Percentiles rank a stretch among this genome's conserved stretches.
phyloP scores from a whole-genome alignment of 1,140 invertebrate genomes.

The Procambarus clarkii region DNA sequence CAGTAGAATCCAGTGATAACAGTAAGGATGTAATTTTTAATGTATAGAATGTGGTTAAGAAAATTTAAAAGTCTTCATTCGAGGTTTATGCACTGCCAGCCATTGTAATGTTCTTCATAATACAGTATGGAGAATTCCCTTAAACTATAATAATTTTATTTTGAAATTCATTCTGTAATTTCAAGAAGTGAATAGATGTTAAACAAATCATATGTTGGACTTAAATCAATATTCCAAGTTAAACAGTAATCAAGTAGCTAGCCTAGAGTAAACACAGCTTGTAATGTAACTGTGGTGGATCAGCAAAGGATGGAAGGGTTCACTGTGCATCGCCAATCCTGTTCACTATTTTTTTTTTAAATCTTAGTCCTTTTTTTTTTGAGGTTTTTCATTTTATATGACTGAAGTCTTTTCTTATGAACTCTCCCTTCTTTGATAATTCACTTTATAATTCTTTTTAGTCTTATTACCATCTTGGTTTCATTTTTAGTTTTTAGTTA shows the following conservation, averaged over 20 bases:
- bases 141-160: constrained; percentile 14
- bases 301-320: constrained; percentile 2
- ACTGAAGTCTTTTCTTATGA: not conserved
- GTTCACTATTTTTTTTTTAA: not conserved
- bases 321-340: not conserved
- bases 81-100: constrained; percentile 24
- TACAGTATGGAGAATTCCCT: not conserved
- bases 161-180: constrained; percentile 28
- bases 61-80: not conserved
- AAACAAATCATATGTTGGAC: constrained; percentile 52
- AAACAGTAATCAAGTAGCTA: constrained; percentile 61
- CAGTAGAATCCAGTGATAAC: not conserved
- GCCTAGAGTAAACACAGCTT: constrained; percentile 59
- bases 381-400: not conserved
- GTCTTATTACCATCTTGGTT: constrained; percentile 43
- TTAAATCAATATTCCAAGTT: constrained; percentile 61
- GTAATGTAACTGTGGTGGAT: constrained; percentile 36
- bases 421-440: constrained; percentile 24
- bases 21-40: constrained; percentile 12
- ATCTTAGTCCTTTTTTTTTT: not conserved
- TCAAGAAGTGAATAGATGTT: constrained; percentile 50
- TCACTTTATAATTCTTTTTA: constrained; percentile 54
- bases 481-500: constrained; percentile 50
- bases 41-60: not conserved
- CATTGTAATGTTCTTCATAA: constrained; percentile 34